Base-by-base conservation (phyloP, 2,888 invertebrate species). In the Seira ritae region DNA sequence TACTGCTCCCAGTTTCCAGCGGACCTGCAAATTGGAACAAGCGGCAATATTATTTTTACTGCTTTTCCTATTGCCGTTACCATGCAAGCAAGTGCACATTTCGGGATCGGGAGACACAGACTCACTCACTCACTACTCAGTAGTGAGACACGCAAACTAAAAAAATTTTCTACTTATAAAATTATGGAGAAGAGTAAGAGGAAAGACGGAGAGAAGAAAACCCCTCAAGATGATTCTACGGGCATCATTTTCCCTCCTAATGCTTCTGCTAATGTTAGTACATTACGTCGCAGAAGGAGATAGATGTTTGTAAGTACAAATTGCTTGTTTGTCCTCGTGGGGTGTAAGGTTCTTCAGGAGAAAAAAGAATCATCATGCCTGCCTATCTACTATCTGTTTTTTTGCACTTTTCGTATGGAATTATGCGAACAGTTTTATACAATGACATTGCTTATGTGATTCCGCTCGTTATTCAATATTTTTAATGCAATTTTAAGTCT, bases 11-110 rank as follows among this genome's bases (percentile, higher is more conserved):
- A 22, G 46, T 55, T 67, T 79, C 72, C 68, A 65, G 55, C 19
- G 74, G 70, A 76, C 76, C 75, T 81, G 81, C 81, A 76, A 81
- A 76, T 81, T 81, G 80, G 73, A 80, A 70, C 80, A 80, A 55
- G 74, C n/a, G 65, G 75, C 55, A 55, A 68, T 80, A 74, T 74
- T 74, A 69, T 74, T 80, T 74, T 31, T 62, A 75, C 74, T 75
- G 24, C 69, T 65, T 72, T 31, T 31, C 31, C 31, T 31, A 31
- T 31, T 31, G 8, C 31, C 31, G 8, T 31, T 31, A 2, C 31
- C 31, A 31, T 31, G 31, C 31, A 31, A 31, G 31, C 31, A 31
- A 8, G 8, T 8, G 8, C 31, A 31, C 31, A 55, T 55, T 2
- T 3, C 12, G 15, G 73, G 17, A 79, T 80, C 31, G 55, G 60